Percentiles rank a stretch among this genome's conserved stretches.
Evolutionary conservation across 2,888 invertebrate species (phyloP).

Genomic region (Stomorhina lunata): DNA sequence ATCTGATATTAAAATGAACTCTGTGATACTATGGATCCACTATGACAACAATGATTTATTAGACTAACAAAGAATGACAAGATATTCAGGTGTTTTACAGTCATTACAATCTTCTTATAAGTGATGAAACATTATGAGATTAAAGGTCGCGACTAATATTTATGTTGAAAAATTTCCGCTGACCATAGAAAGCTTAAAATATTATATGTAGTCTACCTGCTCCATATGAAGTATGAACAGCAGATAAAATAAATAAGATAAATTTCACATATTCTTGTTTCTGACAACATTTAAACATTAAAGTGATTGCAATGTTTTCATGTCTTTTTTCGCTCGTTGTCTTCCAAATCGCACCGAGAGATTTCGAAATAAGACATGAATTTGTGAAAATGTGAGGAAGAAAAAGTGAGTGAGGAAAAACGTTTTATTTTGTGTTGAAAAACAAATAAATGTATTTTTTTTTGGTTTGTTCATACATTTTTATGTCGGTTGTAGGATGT

Average conservation of each 20-base stretch:
- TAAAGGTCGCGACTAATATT: neutral
- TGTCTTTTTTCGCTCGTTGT: constrained; percentile 8
- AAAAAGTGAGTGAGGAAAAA: neutral
- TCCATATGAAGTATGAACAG: neutral
- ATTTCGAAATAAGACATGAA: constrained; percentile 14
- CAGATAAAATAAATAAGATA: constrained; percentile 30
- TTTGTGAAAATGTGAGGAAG: neutral
- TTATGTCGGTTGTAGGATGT: constrained; percentile 38
- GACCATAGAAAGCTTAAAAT: neutral
- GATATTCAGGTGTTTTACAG: neutral
- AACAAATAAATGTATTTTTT: constrained; percentile 38
- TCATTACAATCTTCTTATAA: neutral
- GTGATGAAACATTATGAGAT: neutral
- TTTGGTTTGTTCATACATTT: constrained; percentile 21
- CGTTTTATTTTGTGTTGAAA: constrained; percentile 47
- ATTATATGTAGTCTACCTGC: constrained; percentile 4
- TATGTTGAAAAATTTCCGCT: constrained; percentile 4
- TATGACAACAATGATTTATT: neutral
- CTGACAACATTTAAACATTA: constrained; percentile 1
- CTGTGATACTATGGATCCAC: neutral
- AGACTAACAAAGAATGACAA: neutral
- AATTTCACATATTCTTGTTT: constrained; percentile 21
- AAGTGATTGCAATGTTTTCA: constrained; percentile 2
- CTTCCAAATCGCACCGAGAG: neutral
- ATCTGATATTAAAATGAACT: neutral